Conservation (phyloP, 1,140 invertebrate species). For the Trichogramma pretiosum region DNA sequence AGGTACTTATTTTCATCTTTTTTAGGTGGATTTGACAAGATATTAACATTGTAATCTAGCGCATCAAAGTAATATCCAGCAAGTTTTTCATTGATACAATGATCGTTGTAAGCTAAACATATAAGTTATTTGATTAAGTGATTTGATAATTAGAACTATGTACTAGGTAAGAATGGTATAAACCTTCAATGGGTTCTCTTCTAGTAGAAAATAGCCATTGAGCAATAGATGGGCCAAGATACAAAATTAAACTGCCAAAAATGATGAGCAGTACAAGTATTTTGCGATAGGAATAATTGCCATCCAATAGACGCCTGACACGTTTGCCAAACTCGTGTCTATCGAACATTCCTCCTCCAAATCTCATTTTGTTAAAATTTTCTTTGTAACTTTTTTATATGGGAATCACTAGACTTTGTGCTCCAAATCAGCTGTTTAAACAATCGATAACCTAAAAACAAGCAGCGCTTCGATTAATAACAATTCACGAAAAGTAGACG, state of each 20-base stretch:
- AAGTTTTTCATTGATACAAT: conserved; percentile 57
- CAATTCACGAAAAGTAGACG: too few species aligned
- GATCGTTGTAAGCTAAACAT: conserved; percentile 48
- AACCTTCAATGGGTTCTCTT: conserved; percentile 38
- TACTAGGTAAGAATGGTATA: background rate
- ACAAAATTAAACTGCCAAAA: conserved; percentile 53
- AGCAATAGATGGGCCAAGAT: conserved; percentile 55
- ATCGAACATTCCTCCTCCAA: conserved; percentile 37
- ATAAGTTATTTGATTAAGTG: too few species aligned
- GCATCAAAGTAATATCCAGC: conserved; percentile 51
- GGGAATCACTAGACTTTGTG: too few species aligned
- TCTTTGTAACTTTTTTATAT: too few species aligned
- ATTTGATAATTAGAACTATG: background rate
- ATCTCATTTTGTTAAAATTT: conserved; percentile 17
- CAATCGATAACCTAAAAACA: conserved; percentile 13
- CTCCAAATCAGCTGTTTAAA: conserved; percentile 1
- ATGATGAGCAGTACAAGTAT: conserved; percentile 54
- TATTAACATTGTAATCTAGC: conserved; percentile 58
- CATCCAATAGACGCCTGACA: conserved; percentile 51
- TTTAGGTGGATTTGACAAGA: conserved; percentile 51
- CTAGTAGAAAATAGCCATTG: conserved; percentile 51
- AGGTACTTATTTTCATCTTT: conserved; percentile 53
- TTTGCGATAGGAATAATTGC: conserved; percentile 57
- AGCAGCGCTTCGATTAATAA: background rate
- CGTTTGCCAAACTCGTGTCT: conserved; percentile 45